These are phyloP conservation scores for Mobula hypostoma DNA, from an alignment of 2,113 vertebrate species.

Conservation along the genomic window DNA sequence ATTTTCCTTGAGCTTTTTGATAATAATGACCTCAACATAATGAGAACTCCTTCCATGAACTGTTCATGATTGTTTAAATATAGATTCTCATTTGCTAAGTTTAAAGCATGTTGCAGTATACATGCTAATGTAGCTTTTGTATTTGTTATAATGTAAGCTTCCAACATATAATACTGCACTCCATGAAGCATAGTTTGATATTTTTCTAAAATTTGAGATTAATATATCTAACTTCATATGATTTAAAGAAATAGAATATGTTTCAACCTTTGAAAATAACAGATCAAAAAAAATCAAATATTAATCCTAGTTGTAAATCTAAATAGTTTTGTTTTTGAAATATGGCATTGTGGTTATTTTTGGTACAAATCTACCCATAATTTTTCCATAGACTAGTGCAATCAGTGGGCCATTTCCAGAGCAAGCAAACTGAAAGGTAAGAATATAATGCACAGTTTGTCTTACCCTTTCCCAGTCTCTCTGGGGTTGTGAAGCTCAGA, in stretches of 20 bases:
- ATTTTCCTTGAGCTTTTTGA: not conserved
- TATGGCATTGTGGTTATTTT: constrained; percentile 41
- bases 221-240: not conserved
- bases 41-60: not conserved
- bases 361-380: constrained; percentile 50
- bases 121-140: not conserved
- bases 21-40: not conserved
- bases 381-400: constrained; percentile 50
- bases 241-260: not conserved
- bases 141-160: not conserved
- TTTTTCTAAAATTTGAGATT: not conserved
- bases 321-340: constrained; percentile 34
- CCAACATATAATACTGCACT: constrained; percentile 15
- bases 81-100: not conserved
- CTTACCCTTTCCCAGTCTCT: not conserved
- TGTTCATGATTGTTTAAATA: not conserved
- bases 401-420: constrained; percentile 55
- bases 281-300: not conserved
- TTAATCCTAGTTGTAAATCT: constrained; percentile 31
- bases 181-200: constrained; percentile 3
- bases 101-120: not conserved
- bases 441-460: constrained; percentile 40
- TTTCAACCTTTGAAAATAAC: not conserved
- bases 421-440: constrained; percentile 50
- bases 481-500: constrained; percentile 2